Evolutionary conservation across 2,888 invertebrate species (phyloP), one percentile per base, ranked within the genome.

Genomic region (Acanthococcus lagerstroemiae): DNA sequence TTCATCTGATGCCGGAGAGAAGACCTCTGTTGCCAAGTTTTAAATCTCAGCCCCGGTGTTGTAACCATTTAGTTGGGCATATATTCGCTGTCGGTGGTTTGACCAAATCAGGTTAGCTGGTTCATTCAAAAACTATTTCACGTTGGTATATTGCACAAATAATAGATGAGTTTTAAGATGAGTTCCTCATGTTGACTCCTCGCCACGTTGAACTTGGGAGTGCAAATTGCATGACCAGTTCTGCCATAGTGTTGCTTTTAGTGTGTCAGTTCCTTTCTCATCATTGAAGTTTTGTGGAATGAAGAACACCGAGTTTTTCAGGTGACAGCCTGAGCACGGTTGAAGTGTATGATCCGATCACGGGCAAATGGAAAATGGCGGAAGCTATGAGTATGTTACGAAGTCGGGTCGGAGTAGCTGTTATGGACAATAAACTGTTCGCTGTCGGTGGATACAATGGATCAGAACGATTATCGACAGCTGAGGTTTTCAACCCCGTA

Each of bases 391-490:
- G 85, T 7, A 90, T 89, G 80, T 80, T 89, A 68, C 80, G 92
- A 66, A 88, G 88, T 67, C 78, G 90, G 55, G 87, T 92, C 3
- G 91, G 92, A 0, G 90, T 91, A 0, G 88, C 90, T 21, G 90
- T 91, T 0, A 80, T 90, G 72, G 82, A 85, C 72, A 87, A 88
- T 72, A 82, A 84, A 75, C 76, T 88, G 4, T 87, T 85, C 73
- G 91, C 90, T 1, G 88, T 92, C 73, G 86, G 86, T 17, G 92
- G 92, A 1, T 92, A 90, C 74, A 90, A 92, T 76, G 92, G 93
- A 0, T 81, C 81, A 54, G 90, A 91, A 74, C 78, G 92, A 69
- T 78, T 92, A 17, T 84, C 86, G 27, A 88, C 90, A 1, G 91
- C 91, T 1, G 92, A 93, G 77, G 86, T 89, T 7, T 91, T 87